Conservation (phyloP, 2,113 vertebrate species). For the Leuciscus idus region DNA sequence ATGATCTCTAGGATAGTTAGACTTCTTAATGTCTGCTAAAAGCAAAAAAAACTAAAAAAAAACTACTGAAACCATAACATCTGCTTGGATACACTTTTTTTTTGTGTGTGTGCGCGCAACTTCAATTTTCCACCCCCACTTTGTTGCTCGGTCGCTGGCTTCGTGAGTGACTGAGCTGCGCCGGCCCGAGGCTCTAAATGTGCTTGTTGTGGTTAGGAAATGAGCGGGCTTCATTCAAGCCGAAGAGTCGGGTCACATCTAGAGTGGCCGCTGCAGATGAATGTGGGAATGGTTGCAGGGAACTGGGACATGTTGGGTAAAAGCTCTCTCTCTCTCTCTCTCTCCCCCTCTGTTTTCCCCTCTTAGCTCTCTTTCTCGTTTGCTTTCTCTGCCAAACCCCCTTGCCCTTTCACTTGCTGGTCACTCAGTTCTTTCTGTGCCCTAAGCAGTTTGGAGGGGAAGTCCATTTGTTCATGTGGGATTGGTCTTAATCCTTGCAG, state of each 20-base stretch:
- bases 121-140: slow-evolving; percentile 33
- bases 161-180: slow-evolving; percentile 30
- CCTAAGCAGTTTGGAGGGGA: slow-evolving; percentile 27
- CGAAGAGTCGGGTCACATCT: slow-evolving; percentile 40
- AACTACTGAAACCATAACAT: background rate
- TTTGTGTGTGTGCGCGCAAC: background rate
- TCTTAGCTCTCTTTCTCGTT: slow-evolving; percentile 2
- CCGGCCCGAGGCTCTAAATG: slow-evolving; percentile 39
- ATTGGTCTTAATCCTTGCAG: slow-evolving; percentile 43
- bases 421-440: slow-evolving; percentile 34
- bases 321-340: slow-evolving; percentile 8
- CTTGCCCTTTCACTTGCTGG: slow-evolving; percentile 14
- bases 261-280: slow-evolving; percentile 40
- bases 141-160: slow-evolving; percentile 18
- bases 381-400: background rate
- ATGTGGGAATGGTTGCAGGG: slow-evolving; percentile 37
- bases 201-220: slow-evolving; percentile 51
- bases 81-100: slow-evolving; percentile 1
- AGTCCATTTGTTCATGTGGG: slow-evolving; percentile 46
- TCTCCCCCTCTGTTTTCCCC: background rate
- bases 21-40: background rate
- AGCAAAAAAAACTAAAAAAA: slow-evolving; percentile 13
- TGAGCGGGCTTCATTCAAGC: slow-evolving; percentile 46
- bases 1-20: background rate
- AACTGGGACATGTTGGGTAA: slow-evolving; percentile 50